Percentiles rank a stretch among this genome's conserved stretches.
These are phyloP conservation scores for Standfussiana lucernea DNA, from an alignment of 2,888 invertebrate species.

Conservation along the genomic window DNA sequence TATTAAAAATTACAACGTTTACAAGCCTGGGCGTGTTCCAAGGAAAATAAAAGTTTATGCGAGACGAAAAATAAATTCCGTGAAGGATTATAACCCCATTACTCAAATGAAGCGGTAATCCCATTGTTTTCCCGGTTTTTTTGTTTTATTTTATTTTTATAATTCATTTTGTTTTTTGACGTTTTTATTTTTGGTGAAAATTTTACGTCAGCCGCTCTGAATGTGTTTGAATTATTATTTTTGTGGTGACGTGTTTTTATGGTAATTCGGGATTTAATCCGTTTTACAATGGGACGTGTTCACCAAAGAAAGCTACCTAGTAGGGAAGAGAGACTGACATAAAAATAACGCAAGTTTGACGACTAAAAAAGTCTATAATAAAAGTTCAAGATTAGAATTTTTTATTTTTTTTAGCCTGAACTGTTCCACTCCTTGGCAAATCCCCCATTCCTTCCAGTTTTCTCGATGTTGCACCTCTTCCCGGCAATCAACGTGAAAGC, in stretches of 20 bases:
- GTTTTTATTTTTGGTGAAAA: conserved; percentile 6
- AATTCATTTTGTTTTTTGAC: conserved; percentile 47
- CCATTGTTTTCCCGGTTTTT: conserved; percentile 49
- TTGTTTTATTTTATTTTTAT: conserved; percentile 35
- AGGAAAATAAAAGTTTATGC: conserved; percentile 66
- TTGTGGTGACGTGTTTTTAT: background rate
- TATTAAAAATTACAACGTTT: conserved; percentile 50
- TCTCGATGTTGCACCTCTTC: too few species aligned
- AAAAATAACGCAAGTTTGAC: background rate
- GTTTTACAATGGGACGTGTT: background rate
- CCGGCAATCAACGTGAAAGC: too few species aligned
- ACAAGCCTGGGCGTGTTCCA: conserved; percentile 50
- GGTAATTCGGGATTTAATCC: background rate
- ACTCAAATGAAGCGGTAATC: conserved; percentile 69
- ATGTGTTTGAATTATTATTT: conserved; percentile 14
- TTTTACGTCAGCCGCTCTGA: background rate
- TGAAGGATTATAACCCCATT: conserved; percentile 70
- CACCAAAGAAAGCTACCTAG: background rate
- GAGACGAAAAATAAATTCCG: conserved; percentile 61
- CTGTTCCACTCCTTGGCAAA: too few species aligned
- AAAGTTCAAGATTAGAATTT: too few species aligned
- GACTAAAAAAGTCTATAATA: background rate
- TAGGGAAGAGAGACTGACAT: background rate
- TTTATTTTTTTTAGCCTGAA: too few species aligned
- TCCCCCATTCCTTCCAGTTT: too few species aligned